Percentiles rank a stretch among this genome's conserved stretches.
Conservation (phyloP, 2,797 vertebrate genomes). For the Denticeps clupeoides region DNA sequence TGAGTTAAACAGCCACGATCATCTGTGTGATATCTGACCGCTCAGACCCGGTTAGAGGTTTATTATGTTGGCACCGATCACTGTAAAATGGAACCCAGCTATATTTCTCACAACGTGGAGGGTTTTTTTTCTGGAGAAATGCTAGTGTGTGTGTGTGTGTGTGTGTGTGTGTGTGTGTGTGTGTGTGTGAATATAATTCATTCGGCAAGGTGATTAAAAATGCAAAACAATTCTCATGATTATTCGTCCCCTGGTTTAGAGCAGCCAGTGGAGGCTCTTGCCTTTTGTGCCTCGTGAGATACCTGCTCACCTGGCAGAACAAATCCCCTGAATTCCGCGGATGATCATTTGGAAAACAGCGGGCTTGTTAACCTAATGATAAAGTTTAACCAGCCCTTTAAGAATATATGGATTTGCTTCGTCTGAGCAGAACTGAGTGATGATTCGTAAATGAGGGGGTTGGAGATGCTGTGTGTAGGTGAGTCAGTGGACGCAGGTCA, state of each 20-base stretch:
- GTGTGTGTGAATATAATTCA: slow-evolving; percentile 11
- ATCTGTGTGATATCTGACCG: slow-evolving; percentile 36
- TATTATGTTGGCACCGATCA: no score
- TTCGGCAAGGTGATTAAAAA: slow-evolving; percentile 72
- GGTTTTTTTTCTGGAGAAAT: no score
- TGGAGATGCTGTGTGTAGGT: slow-evolving; percentile 40
- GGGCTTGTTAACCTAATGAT: slow-evolving; percentile 96
- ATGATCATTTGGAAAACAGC: slow-evolving; percentile 85
- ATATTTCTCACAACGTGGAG: no score
- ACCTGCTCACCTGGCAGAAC: slow-evolving; percentile 86
- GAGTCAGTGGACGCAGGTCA: slow-evolving; percentile 63
- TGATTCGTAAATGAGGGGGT: slow-evolving; percentile 81
- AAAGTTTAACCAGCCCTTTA: slow-evolving; percentile 95
- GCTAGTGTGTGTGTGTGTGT: background rate
- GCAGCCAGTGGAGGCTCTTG: slow-evolving; percentile 57
- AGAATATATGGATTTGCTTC: slow-evolving; percentile 90
- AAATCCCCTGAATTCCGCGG: slow-evolving; percentile 82
- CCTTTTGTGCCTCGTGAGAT: slow-evolving; percentile 70
- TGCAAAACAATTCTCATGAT: slow-evolving; percentile 80
- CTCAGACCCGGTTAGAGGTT: no score
- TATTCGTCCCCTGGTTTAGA: slow-evolving; percentile 71
- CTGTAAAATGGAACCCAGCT: no score
- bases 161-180: background rate
- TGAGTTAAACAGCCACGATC: slow-evolving; percentile 48
- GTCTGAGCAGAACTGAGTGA: slow-evolving; percentile 85